A percentile compares a stretch with the other conserved stretches of the same genome.
Evolutionary conservation across 2,797 vertebrate species (phyloP).

Genomic region (Cryptoprocta ferox): DNA sequence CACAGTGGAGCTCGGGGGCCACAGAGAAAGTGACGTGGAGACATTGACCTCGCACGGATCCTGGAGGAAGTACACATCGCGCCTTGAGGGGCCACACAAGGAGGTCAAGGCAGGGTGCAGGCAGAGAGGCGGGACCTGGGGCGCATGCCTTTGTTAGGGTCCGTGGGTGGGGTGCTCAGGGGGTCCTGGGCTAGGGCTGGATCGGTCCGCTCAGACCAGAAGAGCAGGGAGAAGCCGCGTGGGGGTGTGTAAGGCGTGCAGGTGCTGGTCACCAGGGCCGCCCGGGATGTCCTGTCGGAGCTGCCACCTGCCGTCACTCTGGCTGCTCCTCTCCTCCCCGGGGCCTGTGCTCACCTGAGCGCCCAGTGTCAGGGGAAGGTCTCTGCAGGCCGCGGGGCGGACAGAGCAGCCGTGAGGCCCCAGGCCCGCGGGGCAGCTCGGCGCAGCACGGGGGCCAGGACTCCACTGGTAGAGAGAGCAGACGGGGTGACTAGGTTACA

Average conservation of each 20-base stretch:
- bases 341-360: accelerated
- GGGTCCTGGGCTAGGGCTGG: neutral
- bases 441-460: neutral
- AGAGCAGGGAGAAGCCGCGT: neutral
- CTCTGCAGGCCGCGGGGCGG: neutral
- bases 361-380: neutral
- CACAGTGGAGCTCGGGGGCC: neutral
- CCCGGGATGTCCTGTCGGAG: neutral
- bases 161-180: neutral
- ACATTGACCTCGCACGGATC: neutral
- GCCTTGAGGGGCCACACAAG: neutral
- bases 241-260: neutral
- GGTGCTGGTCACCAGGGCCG: neutral
- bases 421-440: neutral
- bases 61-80: neutral
- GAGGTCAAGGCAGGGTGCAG: neutral
- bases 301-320: neutral
- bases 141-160: neutral
- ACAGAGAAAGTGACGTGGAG: neutral
- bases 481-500: neutral
- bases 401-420: accelerated
- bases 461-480: neutral
- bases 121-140: neutral
- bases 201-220: neutral
- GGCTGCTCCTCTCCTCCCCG: neutral